Evolutionary conservation across 2,113 vertebrate species (phyloP), one percentile per base, ranked within the genome.

Genomic region (Platysteira castanea): DNA sequence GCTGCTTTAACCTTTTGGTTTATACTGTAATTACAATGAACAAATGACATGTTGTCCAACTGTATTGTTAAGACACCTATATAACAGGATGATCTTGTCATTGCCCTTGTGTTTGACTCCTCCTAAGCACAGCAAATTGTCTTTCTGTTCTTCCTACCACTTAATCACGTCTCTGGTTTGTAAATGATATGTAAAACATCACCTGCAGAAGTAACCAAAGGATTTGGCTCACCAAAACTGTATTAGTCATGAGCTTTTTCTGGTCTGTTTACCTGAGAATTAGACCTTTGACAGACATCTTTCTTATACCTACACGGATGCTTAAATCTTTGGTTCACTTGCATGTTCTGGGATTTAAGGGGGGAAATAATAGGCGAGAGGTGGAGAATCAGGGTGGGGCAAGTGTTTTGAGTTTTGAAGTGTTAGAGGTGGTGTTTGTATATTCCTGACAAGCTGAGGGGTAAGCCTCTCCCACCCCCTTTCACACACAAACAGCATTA

Each of bases 301-400:
- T 78, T 46, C 46, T 37, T 78, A 67, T 5, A 46, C 13, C 33
- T 50, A 27, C 19, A 35, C 0, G 0, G n/a, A 10, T 49, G n/a
- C 23, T 93, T 70, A 49, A 39, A 37, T 27, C 24, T 84, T 47
- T 35, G 42, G 23, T 31, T 84, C 26, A n/a, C 50, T 11, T 26
- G n/a, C 24, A 4, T 6, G 10, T 47, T 70, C 23, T 21, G 31
- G 52, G 52, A 35, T 67, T 75, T 78, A 54, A 18, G 7, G 7
- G 22, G 5, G 41, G 22, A 52, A 69, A 65, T 0, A 59, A 42
- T 9, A n/a, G 6, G 18, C 12, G 23, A 46, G 23, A 41, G 13
- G 9, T 30, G 26, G 15, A 69, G 13, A 65, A 81, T 16, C 47
- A 53, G 9, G 33, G 24, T 2, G 26, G 28, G 18, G 8, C 24